Evolutionary conservation across 1,140 invertebrate species (phyloP), one percentile per base, ranked within the genome.

Genomic region (Theocolax elegans): DNA sequence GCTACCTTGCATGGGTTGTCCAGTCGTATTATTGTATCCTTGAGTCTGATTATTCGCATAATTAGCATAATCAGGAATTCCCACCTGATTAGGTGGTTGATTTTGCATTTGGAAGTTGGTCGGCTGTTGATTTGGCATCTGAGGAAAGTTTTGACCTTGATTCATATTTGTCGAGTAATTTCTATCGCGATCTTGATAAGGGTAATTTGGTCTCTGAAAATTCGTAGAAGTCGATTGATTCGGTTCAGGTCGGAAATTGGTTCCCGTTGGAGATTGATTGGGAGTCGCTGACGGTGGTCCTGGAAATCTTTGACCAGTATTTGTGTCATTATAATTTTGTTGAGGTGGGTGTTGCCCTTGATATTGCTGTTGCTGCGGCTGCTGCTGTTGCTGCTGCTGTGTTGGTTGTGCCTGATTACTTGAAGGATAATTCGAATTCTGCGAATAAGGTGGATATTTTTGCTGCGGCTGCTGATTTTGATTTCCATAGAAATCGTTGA

Each of bases 401-500:
- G 75, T 71, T n/a, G 79, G 75, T 8, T 79, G 79, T n/a, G n/a
- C n/a, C n/a, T n/a, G n/a, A 29, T 77, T 80, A 12, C 71, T 71
- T 3, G 74, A 59, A 2, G 79, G 66, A 54, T 83, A 84, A 69
- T 70, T 76, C 2, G 79, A 58, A 21, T 72, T 80, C 46, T 80
- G 79, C 0, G 80, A 64, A 62, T 81, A 85, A 0, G 80, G 74
- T 35, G 67, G 48, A 54, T 63, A 69, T 17, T 59, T 60, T n/a
- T 64, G 66, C 40, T 79, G 83, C 27, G 79, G 74, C 56, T 81
- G 80, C 56, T 81, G 79, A 27, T 72, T 76, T 63, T 80, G 81
- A 75, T 83, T 84, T 10, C 44, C 66, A 42, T 75, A 74, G 59
- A 81, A 85, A 21, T 85, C 78, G 67, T 77, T 79, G 51, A 80